Evolutionary conservation across 2,888 invertebrate genomes (phyloP).

Genomic region (Agriopis leucophaearia): DNA sequence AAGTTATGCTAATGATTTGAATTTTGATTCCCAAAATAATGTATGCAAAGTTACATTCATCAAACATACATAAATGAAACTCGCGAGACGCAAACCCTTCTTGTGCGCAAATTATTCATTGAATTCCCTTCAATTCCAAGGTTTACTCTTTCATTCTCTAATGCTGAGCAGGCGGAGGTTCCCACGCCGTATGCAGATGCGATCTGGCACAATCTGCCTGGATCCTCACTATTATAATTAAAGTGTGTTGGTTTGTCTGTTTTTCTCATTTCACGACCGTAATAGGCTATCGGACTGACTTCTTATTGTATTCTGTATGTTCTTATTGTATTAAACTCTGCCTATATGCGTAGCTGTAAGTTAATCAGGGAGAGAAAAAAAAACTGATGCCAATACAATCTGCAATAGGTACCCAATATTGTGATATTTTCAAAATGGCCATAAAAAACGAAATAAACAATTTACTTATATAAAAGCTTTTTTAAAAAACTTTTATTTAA

Average conservation of each 20-base stretch:
- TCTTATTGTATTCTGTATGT: too few relatives aligned
- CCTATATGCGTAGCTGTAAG: too few relatives aligned
- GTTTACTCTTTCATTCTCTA: slow-evolving; percentile 39
- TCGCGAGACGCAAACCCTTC: slow-evolving; percentile 18
- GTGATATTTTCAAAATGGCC: too few relatives aligned
- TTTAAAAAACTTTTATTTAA: too few relatives aligned
- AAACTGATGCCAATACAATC: too few relatives aligned
- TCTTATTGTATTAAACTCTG: too few relatives aligned
- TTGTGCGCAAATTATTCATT: slow-evolving; percentile 35
- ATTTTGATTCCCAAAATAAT: slow-evolving; percentile 15
- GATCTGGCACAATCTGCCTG: slow-evolving; percentile 46
- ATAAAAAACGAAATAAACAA: too few relatives aligned
- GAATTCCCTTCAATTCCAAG: slow-evolving; percentile 31
- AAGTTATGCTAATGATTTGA: background rate
- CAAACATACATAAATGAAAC: slow-evolving; percentile 23
- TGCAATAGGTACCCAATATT: too few relatives aligned
- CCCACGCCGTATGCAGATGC: slow-evolving; percentile 77
- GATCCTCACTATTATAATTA: slow-evolving; percentile 6
- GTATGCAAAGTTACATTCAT: slow-evolving; percentile 25
- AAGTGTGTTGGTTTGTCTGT: background rate
- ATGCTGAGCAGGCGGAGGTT: slow-evolving; percentile 53
- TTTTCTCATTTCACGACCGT: too few relatives aligned
- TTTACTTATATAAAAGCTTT: too few relatives aligned
- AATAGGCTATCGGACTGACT: too few relatives aligned
- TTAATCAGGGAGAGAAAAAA: too few relatives aligned